Base-by-base conservation (phyloP, 2,888 invertebrate genomes). In the Nasonovia ribisnigri region DNA sequence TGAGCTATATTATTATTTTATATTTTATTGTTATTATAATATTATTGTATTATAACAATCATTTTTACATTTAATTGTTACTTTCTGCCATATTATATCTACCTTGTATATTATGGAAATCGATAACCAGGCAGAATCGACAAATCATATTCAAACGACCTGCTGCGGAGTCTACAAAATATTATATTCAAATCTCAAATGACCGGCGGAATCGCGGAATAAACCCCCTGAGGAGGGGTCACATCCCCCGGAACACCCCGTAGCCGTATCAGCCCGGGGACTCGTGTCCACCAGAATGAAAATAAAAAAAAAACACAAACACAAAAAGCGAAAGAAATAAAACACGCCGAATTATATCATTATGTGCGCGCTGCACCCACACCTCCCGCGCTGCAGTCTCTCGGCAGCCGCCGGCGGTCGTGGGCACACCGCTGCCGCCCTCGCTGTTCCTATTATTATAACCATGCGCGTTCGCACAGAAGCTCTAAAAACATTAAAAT, bases 401-500 rank as follows among this genome's bases (percentile, higher is more conserved):
- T 24, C 77, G 77, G 77, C 77, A 77, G 36, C 92, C 92, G 43
- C 67, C 92, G 92, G 92, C 92, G 92, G 77, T 77, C 89, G 77
- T 89, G 88, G 67, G 67, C 67, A 77, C 77, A 24, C 77, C 77
- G 77, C 36, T 20, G 77, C 77, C 36, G 77, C 36, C 77, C 77
- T 77, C 67, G 77, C 77, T 36, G 88, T n/a, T n/a, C 51, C 43
- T 54, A 67, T 90, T 93, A 93, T 93, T 93, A 93, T 42, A 24
- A 51, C 87, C 67, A 24, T 36, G 20, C 36, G 51, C 92, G 90
- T 92, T 92, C 93, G 93, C 89, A 90, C 93, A 93, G 90, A 84
- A 90, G 90, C 93, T 93, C 90, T 90, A 84, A 93, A 93, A 93
- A 90, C 90, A 84, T 90, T 89, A 89, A 93, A 90, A 89, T 93